Base-by-base conservation (phyloP, 2,113 vertebrate genomes). In the Gymnogyps californianus region DNA sequence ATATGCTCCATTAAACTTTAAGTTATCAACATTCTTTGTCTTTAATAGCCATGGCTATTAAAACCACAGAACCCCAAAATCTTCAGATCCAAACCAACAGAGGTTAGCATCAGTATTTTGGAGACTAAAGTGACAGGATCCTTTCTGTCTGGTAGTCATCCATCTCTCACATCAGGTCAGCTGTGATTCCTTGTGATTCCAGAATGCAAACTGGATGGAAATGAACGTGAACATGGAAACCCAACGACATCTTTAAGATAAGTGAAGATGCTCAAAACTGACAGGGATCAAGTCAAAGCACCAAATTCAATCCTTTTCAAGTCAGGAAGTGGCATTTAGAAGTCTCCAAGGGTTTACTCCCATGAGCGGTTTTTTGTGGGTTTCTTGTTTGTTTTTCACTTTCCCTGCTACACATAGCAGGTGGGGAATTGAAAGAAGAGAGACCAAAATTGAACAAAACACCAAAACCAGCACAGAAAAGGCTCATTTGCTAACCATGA, bases 191-290 rank as follows among this genome's bases (percentile, higher is more conserved):
- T 29, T 40, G 21, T 49, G 57, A 71, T 31, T 84, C 26, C 34
- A 44, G 18, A 51, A 10, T 5, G 61, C 25, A 13, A 42, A 11
- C 7, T 14, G 55, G 4, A n/a, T 25, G 42, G 25, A 59, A 66
- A 46, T 3, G n/a, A 49, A 64, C 0, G 0, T 7, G 69, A 67
- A 62, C 14, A 13, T 1, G 6, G 7, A 82, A 89, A 74, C 13
- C 13, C 16, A 62, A 21, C 1, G 11, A 44, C 13, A 74, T 10
- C 24, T 57, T 31, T 61, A 46, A 52, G 55, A 8, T 10, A 74
- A 44, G 4, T 15, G 21, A 86, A 47, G 26, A 52, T 49, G 31
- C 9, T 72, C 38, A 38, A n/a, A 54, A 51, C 13, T 16, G 40
- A 26, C 9, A 47, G 36, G 28, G 8, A 52, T 65, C 18, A 75